Base-by-base conservation (phyloP, 2,113 vertebrate genomes). In the Symphodus melops region DNA sequence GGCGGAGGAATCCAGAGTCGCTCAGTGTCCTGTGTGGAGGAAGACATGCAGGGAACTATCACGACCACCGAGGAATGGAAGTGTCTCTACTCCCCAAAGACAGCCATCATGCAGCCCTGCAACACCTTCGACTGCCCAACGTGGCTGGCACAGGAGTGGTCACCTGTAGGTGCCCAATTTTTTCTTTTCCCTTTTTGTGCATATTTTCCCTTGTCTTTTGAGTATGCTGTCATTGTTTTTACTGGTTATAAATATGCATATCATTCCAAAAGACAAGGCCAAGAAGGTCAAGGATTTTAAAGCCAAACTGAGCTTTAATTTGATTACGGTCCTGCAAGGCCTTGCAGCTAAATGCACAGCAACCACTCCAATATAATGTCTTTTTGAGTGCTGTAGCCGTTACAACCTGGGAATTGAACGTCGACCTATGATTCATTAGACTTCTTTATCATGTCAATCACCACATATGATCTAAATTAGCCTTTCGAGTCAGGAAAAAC, bases 81-180 rank as follows among this genome's bases (percentile, higher is more conserved):
- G 90, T 99, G 98, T 93, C 96, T 97, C 90, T 99, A 99, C 79
- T 95, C 96, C 55, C 93, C 96, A 60, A 98, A 97, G 94, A 96
- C 95, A 20, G 94, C 96, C 60, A 90, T 96, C 87, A 85, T 96
- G 66, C 98, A 98, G 88, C 96, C 97, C 79, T 99, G 98, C 92
- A 99, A 98, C 92, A 88, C 96, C 84, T 99, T 96, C 76, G 95
- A 97, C 93, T 99, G 98, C 81, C 98, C 98, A 74, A 97, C 96
- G 76, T 99, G 98, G 97, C 93, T 97, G 89, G 96, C 97, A 57
- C 98, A 99, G 90, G 98, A 99, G 81, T 99, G 98, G 98, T 99
- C 98, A 75, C 96, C 96, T 71, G 98, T 99, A 95, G 94, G 83
- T 84, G 19, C 10, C 33, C 55, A 59, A 59, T 12, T 11, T 37